Evolutionary conservation across 2,113 vertebrate genomes (phyloP).

Genomic region (Grammomys dolichurus): DNA sequence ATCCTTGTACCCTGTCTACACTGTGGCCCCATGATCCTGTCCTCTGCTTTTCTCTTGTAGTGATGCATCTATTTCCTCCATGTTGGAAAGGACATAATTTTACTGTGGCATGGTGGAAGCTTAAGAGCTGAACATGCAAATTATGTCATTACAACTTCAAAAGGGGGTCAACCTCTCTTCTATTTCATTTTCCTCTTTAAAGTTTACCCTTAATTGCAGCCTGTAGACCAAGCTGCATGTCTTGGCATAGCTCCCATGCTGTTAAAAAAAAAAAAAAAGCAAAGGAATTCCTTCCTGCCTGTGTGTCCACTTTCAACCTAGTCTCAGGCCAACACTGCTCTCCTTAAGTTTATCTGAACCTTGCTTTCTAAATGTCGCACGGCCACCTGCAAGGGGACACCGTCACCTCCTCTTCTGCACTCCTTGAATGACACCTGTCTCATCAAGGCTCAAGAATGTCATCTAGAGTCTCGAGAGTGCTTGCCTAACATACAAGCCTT

Average conservation of each 20-base stretch:
- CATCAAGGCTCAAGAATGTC: not conserved
- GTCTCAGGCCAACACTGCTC: not conserved
- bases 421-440: not conserved
- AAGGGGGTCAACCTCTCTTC: slow-evolving; percentile 58
- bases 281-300: slow-evolving; percentile 61
- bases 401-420: not conserved
- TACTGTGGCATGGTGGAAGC: not conserved
- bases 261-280: slow-evolving; percentile 36
- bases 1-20: not conserved
- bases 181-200: slow-evolving; percentile 69
- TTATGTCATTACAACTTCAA: slow-evolving; percentile 65
- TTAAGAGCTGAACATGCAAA: slow-evolving; percentile 61
- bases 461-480: not conserved
- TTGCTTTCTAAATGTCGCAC: not conserved
- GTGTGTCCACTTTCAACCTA: slow-evolving; percentile 31
- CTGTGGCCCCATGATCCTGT: not conserved
- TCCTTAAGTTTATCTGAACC: not conserved
- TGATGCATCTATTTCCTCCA: not conserved
- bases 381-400: not conserved
- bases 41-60: not conserved
- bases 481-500: not conserved
- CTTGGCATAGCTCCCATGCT: slow-evolving; percentile 58
- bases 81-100: slow-evolving; percentile 23
- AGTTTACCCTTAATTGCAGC: slow-evolving; percentile 68
- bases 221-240: slow-evolving; percentile 60